Conservation (phyloP, 2,797 vertebrate genomes). For the Mycteria americana region DNA sequence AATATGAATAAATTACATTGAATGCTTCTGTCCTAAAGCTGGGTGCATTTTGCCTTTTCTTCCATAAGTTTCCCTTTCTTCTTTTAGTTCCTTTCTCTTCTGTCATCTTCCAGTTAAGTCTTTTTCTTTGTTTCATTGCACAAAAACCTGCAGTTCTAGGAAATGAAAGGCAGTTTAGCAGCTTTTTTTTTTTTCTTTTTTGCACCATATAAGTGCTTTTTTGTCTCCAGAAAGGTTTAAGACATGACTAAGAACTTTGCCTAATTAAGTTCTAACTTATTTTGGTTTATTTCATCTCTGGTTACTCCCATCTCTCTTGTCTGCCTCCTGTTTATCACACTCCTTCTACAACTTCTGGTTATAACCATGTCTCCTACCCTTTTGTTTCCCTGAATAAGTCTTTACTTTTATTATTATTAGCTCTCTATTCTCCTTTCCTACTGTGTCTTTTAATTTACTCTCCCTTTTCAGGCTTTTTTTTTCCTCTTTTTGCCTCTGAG, state of each 20-base stretch:
- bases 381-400: neutral
- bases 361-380: neutral
- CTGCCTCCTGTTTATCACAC: neutral
- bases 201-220: neutral
- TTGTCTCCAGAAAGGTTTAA: neutral
- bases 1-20: constrained; percentile 17
- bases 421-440: neutral
- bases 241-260: neutral
- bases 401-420: neutral
- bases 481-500: neutral
- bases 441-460: neutral
- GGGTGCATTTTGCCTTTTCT: neutral
- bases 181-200: neutral
- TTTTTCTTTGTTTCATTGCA: neutral
- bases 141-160: neutral
- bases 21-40: neutral
- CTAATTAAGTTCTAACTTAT: neutral
- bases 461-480: neutral
- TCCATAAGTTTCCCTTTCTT: neutral
- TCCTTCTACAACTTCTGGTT: neutral
- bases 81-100: neutral
- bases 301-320: neutral
- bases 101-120: neutral
- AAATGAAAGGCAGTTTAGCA: neutral
- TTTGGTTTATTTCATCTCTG: neutral